A percentile compares a stretch with the other conserved stretches of the same genome.
Conservation (phyloP, 2,113 vertebrate species). For the Hiodon tergisus region DNA sequence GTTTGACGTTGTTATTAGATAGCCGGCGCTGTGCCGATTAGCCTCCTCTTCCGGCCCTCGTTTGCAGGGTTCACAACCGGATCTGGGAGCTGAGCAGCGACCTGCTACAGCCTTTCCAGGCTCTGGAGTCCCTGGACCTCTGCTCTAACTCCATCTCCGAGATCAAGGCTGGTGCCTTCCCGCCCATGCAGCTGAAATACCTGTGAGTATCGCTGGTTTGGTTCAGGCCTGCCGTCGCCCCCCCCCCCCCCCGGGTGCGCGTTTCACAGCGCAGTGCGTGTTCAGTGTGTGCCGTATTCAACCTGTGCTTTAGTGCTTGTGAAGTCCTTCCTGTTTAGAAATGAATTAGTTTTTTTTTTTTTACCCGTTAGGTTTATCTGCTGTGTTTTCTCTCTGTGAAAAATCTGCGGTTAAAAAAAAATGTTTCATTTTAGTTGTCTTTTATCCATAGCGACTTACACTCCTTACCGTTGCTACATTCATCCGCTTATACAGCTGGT, state of each 20-base stretch:
- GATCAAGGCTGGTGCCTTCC: slow-evolving; percentile 70
- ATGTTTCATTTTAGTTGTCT: too few species aligned
- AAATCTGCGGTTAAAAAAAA: too few species aligned
- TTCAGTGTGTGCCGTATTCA: background rate
- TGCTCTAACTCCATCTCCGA: slow-evolving; percentile 74
- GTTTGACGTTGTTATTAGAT: background rate
- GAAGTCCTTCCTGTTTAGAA: too few species aligned
- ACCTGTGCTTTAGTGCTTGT: too few species aligned
- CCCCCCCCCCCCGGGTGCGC: background rate
- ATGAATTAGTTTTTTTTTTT: too few species aligned
- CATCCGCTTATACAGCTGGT: too few species aligned
- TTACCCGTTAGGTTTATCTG: too few species aligned
- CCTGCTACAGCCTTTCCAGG: slow-evolving; percentile 64
- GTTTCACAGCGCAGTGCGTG: background rate
- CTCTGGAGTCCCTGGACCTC: slow-evolving; percentile 71
- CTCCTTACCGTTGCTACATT: too few species aligned
- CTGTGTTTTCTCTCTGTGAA: too few species aligned
- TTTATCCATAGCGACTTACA: too few species aligned
- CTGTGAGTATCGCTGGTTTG: slow-evolving; percentile 57
- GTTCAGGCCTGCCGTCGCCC: too few species aligned
- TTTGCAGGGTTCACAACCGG: slow-evolving; percentile 70
- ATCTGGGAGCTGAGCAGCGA: slow-evolving; percentile 66
- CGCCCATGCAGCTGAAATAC: slow-evolving; percentile 72
- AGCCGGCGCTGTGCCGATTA: slow-evolving; percentile 14
- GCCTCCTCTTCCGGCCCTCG: slow-evolving; percentile 23